Percentiles rank a stretch among this genome's conserved stretches.
Evolutionary conservation across 2,888 invertebrate genomes (phyloP).

Genomic region (Syritta pipiens): DNA sequence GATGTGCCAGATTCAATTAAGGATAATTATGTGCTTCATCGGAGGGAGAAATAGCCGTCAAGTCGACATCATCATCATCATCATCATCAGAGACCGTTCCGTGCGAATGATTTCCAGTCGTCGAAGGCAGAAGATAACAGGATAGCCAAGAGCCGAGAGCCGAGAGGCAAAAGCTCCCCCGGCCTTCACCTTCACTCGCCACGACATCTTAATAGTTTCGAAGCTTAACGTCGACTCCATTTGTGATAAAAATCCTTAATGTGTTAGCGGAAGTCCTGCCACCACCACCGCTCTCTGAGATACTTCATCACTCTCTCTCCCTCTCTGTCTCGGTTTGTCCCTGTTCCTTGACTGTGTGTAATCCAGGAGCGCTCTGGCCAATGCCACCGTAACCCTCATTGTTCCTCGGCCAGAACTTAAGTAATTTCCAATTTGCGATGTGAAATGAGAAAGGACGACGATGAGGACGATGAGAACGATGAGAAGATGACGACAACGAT

Average conservation of each 20-base stretch:
- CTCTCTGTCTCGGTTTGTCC: background rate
- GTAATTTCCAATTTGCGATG: constrained; percentile 68
- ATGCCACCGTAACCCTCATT: constrained; percentile 8
- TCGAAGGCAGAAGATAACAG: too few relatives aligned
- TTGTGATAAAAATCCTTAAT: constrained; percentile 64
- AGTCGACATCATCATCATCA: constrained; percentile 60
- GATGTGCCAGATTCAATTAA: constrained; percentile 68
- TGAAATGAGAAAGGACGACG: constrained; percentile 60
- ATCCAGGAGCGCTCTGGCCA: background rate
- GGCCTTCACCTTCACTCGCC: constrained; percentile 22
- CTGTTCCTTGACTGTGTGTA: too few relatives aligned
- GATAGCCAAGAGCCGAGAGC: constrained; percentile 52
- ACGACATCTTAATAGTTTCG: constrained; percentile 51
- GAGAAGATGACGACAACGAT: constrained; percentile 13
- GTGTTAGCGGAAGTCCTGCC: constrained; percentile 52
- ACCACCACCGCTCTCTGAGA: background rate
- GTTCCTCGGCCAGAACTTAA: constrained; percentile 57
- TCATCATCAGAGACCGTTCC: constrained; percentile 43
- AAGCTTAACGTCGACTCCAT: constrained; percentile 56
- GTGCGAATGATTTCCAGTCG: constrained; percentile 39
- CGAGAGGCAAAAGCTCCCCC: constrained; percentile 10
- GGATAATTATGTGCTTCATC: constrained; percentile 69
- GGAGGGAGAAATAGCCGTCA: constrained; percentile 68
- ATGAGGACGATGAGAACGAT: constrained; percentile 10
- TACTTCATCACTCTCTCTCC: constrained; percentile 46